These are phyloP conservation scores for Heliopora coerulea DNA, from an alignment of 92 coral and sea anemone species.

Conservation along the genomic window DNA sequence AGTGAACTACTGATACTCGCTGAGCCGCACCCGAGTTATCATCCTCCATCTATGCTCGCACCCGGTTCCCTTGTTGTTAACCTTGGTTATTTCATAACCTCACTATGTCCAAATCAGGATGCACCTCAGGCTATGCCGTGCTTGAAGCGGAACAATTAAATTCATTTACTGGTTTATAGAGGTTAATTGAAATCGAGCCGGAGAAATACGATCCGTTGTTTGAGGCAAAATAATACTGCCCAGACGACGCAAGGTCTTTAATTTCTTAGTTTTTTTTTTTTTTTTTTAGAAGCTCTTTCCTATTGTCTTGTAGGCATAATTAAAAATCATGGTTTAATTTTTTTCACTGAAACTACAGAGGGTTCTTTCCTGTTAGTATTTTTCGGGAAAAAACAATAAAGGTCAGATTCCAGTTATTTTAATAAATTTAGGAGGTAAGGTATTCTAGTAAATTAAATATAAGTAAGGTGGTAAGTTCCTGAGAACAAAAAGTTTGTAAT, in stretches of 20 bases:
- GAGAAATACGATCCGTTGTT: slow-evolving; percentile 16
- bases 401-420: too few species aligned
- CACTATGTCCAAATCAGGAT: not conserved
- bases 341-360: not conserved
- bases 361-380: not conserved
- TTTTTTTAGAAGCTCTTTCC: not conserved
- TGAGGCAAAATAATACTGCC: not conserved
- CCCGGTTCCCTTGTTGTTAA: too few species aligned
- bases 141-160: slow-evolving; percentile 8
- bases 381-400: too few species aligned
- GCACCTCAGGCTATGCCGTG: not conserved
- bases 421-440: too few species aligned
- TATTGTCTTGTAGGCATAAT: slow-evolving; percentile 5
- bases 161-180: slow-evolving; percentile 13
- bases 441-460: too few species aligned
- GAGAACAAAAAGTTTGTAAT: too few species aligned
- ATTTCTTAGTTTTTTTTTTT: not conserved
- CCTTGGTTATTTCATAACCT: too few species aligned
- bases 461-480: too few species aligned
- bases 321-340: slow-evolving; percentile 1
- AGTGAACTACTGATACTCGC: too few species aligned
- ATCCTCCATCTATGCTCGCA: too few species aligned
- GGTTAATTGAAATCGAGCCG: slow-evolving; percentile 13
- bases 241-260: too few species aligned
- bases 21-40: too few species aligned